Conservation (phyloP, 2,888 invertebrate genomes). For the Agrotis puta region DNA sequence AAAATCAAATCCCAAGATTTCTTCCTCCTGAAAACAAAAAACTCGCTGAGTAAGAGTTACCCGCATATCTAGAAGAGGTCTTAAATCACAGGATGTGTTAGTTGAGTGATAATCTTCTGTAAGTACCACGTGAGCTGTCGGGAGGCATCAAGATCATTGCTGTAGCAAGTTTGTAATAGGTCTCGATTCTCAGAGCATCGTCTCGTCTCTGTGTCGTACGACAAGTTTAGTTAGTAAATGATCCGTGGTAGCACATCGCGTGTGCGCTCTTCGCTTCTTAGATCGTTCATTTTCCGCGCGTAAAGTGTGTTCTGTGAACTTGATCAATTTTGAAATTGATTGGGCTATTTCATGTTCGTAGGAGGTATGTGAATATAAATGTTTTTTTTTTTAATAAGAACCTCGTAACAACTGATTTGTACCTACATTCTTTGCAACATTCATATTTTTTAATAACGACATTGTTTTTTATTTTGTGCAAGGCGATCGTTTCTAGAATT, state of each 20-base stretch:
- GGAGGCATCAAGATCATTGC: slow-evolving; percentile 40
- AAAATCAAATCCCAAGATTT: too few species aligned
- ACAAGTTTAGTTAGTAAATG: slow-evolving; percentile 32
- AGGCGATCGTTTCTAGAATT: too few species aligned
- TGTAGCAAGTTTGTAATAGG: neutral
- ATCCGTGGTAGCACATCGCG: slow-evolving; percentile 33
- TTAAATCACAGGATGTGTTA: slow-evolving; percentile 53
- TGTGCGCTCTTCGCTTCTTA: slow-evolving; percentile 23
- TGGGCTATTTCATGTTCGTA: neutral
- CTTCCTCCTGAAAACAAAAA: too few species aligned
- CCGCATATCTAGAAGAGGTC: slow-evolving; percentile 9
- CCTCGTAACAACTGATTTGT: too few species aligned
- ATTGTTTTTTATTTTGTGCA: too few species aligned
- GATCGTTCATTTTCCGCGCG: slow-evolving; percentile 5
- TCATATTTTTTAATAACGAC: too few species aligned
- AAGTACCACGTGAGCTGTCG: slow-evolving; percentile 27
- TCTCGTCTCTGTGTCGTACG: neutral
- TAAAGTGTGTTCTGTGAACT: slow-evolving; percentile 1
- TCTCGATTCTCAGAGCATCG: neutral
- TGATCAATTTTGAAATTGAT: neutral
- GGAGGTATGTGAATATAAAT: slow-evolving; percentile 5
- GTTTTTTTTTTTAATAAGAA: too few species aligned
- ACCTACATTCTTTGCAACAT: too few species aligned
- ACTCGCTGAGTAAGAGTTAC: too few species aligned
- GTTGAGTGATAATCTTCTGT: slow-evolving; percentile 41